These are phyloP conservation scores for Volucella inanis DNA, from an alignment of 2,888 invertebrate species.

Conservation along the genomic window DNA sequence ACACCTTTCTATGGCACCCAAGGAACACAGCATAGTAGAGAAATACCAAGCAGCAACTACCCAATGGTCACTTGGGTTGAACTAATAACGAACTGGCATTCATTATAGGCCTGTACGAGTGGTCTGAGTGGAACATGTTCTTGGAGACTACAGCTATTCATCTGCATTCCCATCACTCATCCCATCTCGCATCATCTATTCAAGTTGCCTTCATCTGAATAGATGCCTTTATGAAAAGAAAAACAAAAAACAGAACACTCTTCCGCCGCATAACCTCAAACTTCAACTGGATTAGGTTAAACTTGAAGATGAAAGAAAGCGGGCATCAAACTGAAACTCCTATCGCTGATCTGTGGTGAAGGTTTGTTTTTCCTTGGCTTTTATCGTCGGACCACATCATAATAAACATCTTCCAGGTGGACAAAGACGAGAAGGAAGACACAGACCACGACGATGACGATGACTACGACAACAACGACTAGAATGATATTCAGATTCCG, in stretches of 20 bases:
- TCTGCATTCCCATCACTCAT: constrained; percentile 72
- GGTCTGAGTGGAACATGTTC: constrained; percentile 60
- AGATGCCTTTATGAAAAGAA: constrained; percentile 38
- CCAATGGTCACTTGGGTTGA: constrained; percentile 69
- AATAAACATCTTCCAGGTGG: constrained; percentile 61
- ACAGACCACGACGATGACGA: background rate
- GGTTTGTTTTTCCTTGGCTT: constrained; percentile 53
- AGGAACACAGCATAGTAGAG: constrained; percentile 8
- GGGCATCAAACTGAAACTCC: constrained; percentile 21
- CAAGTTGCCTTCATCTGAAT: constrained; percentile 65
- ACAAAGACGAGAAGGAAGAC: background rate
- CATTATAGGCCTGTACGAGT: constrained; percentile 69
- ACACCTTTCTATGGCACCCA: constrained; percentile 64
- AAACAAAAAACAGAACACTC: constrained; percentile 11
- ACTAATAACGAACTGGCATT: constrained; percentile 73
- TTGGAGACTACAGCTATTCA: constrained; percentile 58
- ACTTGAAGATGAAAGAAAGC: constrained; percentile 33
- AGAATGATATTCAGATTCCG: constrained; percentile 60
- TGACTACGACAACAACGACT: constrained; percentile 5
- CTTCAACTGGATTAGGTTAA: constrained; percentile 52
- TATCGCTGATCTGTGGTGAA: constrained; percentile 26
- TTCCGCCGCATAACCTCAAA: constrained; percentile 39
- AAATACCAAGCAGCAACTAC: constrained; percentile 26
- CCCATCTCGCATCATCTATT: constrained; percentile 71
- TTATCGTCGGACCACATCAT: constrained; percentile 71